Evolutionary conservation across 2,888 invertebrate species (phyloP), one percentile per base, ranked within the genome.

Genomic region (Candidula unifasciata): DNA sequence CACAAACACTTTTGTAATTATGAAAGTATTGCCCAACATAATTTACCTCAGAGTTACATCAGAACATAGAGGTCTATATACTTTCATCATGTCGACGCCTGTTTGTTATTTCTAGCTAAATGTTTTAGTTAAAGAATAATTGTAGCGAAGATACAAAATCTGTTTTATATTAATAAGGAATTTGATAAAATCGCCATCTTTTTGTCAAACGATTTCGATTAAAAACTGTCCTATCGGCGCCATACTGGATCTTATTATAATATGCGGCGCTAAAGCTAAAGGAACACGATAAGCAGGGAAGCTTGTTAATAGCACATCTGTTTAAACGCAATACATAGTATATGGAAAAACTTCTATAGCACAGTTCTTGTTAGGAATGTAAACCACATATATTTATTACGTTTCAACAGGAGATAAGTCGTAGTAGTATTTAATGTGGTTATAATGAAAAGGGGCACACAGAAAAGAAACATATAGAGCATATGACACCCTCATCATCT

Each of bases 21-120:
- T 33, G 30, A 73, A 64, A n/a, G 30, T 37, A 74, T 64, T 27
- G n/a, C 30, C 64, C 35, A 5, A 71, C 10, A 44, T 37, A 69
- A 35, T 37, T 78, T 87, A 89, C 90, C 90, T 89, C 86, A 90
- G 87, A n/a, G 89, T 89, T 27, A 90, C 85, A 44, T 90, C 90
- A 24, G 90, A 88, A 84, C 89, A 88, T 27, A 89, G 81, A 13
- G 89, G 89, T 60, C 89, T 80, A 35, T 89, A 88, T 66, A 90
- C 78, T 81, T 86, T 89, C 87, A 89, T 86, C 89, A 89, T 89
- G 76, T 71, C 84, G 80, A 73, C 57, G 30, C 73, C 27, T 73
- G 27, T 52, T 13, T 8, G 52, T 52, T 73, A 44, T n/a, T n/a
- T n/a, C 24, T 6, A 18, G 27, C n/a, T 24, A 44, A 37, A 37